Percentiles rank a stretch among this genome's conserved stretches.
Conservation (phyloP, 2,797 vertebrate species). For the Tokudaia muenninki region DNA sequence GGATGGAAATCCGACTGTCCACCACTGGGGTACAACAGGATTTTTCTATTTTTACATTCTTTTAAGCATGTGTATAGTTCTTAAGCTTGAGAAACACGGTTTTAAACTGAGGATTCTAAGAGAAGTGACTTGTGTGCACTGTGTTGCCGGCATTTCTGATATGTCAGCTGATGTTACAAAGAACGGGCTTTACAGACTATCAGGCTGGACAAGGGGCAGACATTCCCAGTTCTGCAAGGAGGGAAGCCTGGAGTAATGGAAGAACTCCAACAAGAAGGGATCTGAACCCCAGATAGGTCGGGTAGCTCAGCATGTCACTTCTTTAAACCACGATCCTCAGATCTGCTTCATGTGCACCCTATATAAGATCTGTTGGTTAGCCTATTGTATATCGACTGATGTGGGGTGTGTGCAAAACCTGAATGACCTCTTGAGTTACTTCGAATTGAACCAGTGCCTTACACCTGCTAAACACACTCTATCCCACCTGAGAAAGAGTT, state of each 20-base stretch:
- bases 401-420: background rate
- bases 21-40: background rate
- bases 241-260: background rate
- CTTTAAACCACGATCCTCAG: constrained; percentile 18
- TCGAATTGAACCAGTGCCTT: background rate
- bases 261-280: background rate
- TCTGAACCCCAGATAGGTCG: background rate
- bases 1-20: background rate
- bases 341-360: background rate
- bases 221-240: background rate
- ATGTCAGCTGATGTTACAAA: background rate
- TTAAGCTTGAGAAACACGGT: background rate
- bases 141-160: rapidly evolving
- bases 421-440: background rate
- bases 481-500: background rate
- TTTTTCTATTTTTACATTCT: background rate
- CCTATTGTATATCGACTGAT: background rate
- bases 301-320: background rate
- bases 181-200: rapidly evolving
- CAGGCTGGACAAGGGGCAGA: rapidly evolving
- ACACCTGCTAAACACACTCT: background rate
- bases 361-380: background rate
- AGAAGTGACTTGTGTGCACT: background rate
- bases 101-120: background rate
- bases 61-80: background rate